Conservation (phyloP, 2,797 vertebrate genomes). For the Coilia nasus region DNA sequence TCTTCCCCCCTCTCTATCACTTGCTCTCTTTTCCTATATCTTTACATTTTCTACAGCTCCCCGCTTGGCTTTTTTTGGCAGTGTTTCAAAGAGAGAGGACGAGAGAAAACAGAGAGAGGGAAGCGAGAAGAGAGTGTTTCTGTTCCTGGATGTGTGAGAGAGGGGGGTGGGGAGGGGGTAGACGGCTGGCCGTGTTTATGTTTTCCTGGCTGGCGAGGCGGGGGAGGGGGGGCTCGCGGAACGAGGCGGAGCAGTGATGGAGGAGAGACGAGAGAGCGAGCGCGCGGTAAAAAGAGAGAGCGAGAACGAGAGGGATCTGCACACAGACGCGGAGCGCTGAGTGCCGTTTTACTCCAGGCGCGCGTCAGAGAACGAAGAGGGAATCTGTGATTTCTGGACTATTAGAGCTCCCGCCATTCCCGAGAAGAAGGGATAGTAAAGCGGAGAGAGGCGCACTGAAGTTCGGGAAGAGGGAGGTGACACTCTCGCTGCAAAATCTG, state of each 20-base stretch:
- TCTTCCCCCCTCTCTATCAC: slow-evolving; percentile 30
- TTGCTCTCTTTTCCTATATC: slow-evolving; percentile 37
- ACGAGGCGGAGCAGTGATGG: slow-evolving; percentile 32
- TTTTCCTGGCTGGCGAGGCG: slow-evolving; percentile 40
- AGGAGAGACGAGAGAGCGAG: slow-evolving; percentile 37
- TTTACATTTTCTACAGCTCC: slow-evolving; percentile 36
- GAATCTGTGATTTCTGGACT: slow-evolving; percentile 23
- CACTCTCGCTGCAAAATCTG: slow-evolving; percentile 15
- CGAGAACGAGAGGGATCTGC: slow-evolving; percentile 22
- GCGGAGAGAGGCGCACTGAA: slow-evolving; percentile 6
- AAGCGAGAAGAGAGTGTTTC: slow-evolving; percentile 19
- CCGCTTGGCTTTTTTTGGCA: slow-evolving; percentile 20
- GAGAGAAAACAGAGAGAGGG: not conserved
- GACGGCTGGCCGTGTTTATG: slow-evolving; percentile 51
- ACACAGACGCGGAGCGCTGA: not conserved
- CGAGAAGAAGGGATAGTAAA: slow-evolving; percentile 3
- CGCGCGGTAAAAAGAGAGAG: not conserved
- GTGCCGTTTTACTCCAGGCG: slow-evolving; percentile 8
- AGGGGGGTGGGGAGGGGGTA: slow-evolving; percentile 26
- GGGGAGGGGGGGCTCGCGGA: slow-evolving; percentile 20
- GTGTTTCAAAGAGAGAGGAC: slow-evolving; percentile 27
- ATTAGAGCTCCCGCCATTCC: not conserved
- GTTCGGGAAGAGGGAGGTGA: slow-evolving; percentile 21
- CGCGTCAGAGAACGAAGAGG: not conserved
- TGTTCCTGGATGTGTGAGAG: slow-evolving; percentile 29